These are phyloP conservation scores for Drosophila nebulosa DNA, from an alignment of 1,140 invertebrate species.

Conservation along the genomic window DNA sequence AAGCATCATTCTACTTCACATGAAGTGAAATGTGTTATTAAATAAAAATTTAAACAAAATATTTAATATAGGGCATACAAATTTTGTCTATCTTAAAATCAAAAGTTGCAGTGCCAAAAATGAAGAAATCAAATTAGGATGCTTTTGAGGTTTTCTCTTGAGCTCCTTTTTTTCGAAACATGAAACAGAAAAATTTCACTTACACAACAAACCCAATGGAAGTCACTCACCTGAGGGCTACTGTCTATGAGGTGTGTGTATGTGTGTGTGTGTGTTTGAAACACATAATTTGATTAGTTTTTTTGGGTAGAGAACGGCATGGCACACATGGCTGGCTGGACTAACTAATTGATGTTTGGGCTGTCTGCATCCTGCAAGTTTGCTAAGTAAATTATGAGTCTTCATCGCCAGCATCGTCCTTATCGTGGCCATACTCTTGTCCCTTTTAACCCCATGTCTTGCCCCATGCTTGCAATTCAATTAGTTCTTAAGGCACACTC, in stretches of 20 bases:
- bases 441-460: neutral
- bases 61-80: too few relatives aligned
- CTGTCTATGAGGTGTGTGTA: neutral
- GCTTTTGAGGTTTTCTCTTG: neutral
- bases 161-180: neutral
- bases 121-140: neutral
- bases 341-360: constrained; percentile 49
- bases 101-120: too few relatives aligned
- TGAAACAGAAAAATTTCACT: neutral
- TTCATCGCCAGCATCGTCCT: constrained; percentile 7
- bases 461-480: neutral
- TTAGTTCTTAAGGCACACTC: neutral
- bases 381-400: constrained; percentile 31
- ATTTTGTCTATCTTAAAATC: neutral
- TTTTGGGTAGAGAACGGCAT: constrained; percentile 28
- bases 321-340: constrained; percentile 37
- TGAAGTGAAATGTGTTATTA: too few relatives aligned
- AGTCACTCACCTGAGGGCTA: neutral
- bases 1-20: too few relatives aligned
- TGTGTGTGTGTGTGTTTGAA: neutral
- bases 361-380: constrained; percentile 36
- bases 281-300: neutral
- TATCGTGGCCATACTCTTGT: too few relatives aligned
- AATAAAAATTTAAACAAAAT: too few relatives aligned
- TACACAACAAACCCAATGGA: neutral